Evolutionary conservation across 2,797 vertebrate genomes (phyloP).

Genomic region (Parauchenoglanis punctatus): DNA sequence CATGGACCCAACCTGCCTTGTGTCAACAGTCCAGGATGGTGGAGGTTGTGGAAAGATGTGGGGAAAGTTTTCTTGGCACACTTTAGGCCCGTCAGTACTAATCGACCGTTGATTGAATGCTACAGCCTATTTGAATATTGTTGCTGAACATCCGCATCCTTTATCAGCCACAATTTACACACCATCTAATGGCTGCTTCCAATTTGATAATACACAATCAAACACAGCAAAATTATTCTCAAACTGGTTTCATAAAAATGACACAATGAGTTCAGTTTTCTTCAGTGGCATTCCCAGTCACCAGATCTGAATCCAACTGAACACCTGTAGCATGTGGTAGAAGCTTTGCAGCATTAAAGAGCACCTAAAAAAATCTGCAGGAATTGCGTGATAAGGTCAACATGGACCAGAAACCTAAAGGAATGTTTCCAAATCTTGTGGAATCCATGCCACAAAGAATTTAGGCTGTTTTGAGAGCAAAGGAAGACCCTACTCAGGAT

Average conservation of each 20-base stretch:
- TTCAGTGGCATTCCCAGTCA: not conserved
- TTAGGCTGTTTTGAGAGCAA: not conserved
- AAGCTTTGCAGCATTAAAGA: not conserved
- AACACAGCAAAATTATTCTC: not conserved
- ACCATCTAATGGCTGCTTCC: not conserved
- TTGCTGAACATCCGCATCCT: not conserved
- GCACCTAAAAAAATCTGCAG: not conserved
- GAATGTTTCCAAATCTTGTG: not conserved
- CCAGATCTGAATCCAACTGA: not conserved
- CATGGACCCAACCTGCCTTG: not conserved
- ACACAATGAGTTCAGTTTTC: not conserved
- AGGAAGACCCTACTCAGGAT: not conserved
- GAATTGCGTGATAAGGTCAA: not conserved
- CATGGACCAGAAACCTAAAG: not conserved
- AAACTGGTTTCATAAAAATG: not conserved
- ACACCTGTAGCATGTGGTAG: not conserved
- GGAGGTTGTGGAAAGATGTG: no score
- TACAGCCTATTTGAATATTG: not conserved
- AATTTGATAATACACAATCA: not conserved
- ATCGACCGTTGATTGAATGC: not conserved
- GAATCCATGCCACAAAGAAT: not conserved
- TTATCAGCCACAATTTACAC: not conserved
- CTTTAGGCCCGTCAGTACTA: not conserved
- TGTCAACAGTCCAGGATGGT: no score
- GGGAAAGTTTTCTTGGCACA: not conserved